Percentiles rank a stretch among this genome's conserved stretches.
Evolutionary conservation across 2,797 vertebrate genomes (phyloP).

Genomic region (Melanotaenia boesemani): DNA sequence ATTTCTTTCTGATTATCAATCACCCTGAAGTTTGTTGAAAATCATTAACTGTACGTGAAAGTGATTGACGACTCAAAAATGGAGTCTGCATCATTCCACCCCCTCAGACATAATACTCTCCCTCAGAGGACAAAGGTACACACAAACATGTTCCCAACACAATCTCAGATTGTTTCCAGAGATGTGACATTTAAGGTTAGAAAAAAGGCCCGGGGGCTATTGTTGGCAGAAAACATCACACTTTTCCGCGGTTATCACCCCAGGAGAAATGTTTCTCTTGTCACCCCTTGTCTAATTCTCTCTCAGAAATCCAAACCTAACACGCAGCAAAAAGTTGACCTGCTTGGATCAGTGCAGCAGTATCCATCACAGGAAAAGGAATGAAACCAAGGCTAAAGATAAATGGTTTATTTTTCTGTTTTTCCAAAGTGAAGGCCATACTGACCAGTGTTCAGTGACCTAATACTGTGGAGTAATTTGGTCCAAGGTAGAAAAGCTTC

Average conservation of each 20-base stretch:
- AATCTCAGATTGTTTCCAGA: conserved; percentile 66
- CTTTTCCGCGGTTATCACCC: conserved; percentile 66
- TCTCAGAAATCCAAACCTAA: conserved; percentile 55
- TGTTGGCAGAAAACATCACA: conserved; percentile 63
- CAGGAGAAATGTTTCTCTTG: conserved; percentile 68
- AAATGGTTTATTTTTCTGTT: conserved; percentile 52
- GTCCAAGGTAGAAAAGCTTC: conserved; percentile 20
- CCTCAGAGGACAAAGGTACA: conserved; percentile 61
- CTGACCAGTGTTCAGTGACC: conserved; percentile 33
- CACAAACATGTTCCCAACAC: conserved; percentile 53
- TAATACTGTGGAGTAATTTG: conserved; percentile 46
- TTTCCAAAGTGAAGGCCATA: conserved; percentile 33
- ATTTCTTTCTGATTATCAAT: conserved; percentile 74
- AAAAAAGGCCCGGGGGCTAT: conserved; percentile 61
- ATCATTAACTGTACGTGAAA: conserved; percentile 77
- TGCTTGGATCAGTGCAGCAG: conserved; percentile 52
- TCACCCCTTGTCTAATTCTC: conserved; percentile 59
- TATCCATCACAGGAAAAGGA: conserved; percentile 67
- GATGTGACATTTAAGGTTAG: conserved; percentile 77
- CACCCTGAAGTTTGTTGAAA: conserved; percentile 76
- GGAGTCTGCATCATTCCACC: conserved; percentile 65
- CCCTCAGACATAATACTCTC: conserved; percentile 66
- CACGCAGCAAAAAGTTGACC: conserved; percentile 60
- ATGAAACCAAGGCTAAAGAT: conserved; percentile 56
- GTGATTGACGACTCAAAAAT: conserved; percentile 78